Conservation (phyloP, 2,888 invertebrate genomes). For the Boloria euphrosyne region DNA sequence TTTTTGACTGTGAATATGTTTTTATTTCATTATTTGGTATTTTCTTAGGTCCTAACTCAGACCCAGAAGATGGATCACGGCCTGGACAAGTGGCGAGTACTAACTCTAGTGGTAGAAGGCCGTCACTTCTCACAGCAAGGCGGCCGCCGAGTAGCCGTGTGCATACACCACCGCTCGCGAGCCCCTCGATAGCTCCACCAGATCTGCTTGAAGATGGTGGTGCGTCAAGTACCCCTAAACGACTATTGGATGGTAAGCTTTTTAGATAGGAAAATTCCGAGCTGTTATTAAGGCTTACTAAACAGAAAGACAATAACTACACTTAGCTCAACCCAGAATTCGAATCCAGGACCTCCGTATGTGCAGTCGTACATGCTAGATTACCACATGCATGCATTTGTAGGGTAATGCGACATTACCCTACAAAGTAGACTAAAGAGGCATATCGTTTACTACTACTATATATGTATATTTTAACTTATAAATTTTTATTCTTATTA, state of each 20-base stretch:
- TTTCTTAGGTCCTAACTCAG: conserved; percentile 85
- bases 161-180: conserved; percentile 88
- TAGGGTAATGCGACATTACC: no score
- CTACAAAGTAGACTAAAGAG: no score
- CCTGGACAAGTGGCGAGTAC: conserved; percentile 88
- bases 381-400: no score
- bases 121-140: conserved; percentile 74
- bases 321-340: no score
- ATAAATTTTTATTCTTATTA: no score
- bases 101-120: conserved; percentile 77
- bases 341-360: no score
- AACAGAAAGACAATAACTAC: no score
- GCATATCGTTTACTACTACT: no score
- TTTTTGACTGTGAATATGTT: no score
- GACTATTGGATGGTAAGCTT: conserved; percentile 83
- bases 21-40: neutral
- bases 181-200: conserved; percentile 84
- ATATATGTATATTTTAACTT: no score
- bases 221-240: conserved; percentile 90
- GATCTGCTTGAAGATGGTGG: conserved; percentile 89
- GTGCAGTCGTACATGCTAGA: no score
- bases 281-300: neutral
- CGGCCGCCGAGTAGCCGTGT: conserved; percentile 82
- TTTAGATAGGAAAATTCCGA: neutral
- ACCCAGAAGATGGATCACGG: conserved; percentile 88